Percentiles rank a stretch among this genome's conserved stretches.
These are phyloP conservation scores for Protobothrops mucrosquamatus DNA, from an alignment of 2,113 vertebrate genomes.

Conservation along the genomic window DNA sequence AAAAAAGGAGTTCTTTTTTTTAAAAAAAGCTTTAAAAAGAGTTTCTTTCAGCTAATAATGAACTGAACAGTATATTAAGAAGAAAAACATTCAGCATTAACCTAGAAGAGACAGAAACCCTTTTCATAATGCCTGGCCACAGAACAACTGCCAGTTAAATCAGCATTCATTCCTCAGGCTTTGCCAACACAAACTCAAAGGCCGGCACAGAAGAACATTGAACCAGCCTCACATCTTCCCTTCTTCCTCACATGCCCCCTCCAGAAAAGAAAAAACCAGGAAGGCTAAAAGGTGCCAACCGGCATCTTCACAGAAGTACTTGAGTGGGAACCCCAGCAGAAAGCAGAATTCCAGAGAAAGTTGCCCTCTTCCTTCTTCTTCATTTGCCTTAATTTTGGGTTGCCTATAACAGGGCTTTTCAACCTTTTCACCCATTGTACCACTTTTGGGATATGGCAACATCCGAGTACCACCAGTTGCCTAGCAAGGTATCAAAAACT, in stretches of 20 bases:
- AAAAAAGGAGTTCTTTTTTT: background rate
- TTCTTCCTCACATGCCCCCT: background rate
- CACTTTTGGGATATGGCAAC: too few species aligned
- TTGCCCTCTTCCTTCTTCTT: background rate
- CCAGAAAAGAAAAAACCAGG: background rate
- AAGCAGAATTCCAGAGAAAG: fast-evolving
- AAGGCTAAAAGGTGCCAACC: fast-evolving
- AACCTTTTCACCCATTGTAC: too few species aligned
- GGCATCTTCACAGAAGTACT: background rate
- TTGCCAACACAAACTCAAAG: slow-evolving; percentile 75
- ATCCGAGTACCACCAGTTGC: too few species aligned
- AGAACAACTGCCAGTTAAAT: slow-evolving; percentile 63
- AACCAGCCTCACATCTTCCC: background rate
- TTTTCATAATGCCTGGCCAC: slow-evolving; percentile 72
- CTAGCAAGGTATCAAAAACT: too few species aligned
- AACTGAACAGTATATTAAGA: slow-evolving; percentile 72
- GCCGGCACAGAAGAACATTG: slow-evolving; percentile 2
- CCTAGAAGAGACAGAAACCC: slow-evolving; percentile 71
- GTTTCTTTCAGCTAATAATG: slow-evolving; percentile 70
- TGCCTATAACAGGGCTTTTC: too few species aligned
- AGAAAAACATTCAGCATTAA: slow-evolving; percentile 62
- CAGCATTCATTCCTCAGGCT: background rate
- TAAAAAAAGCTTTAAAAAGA: slow-evolving; percentile 51
- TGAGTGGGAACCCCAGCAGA: slow-evolving; percentile 22
- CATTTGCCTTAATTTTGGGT: background rate